phyloP scores from a whole-genome alignment of 1,140 invertebrate genomes.

The Anagrus nilaparvatae region DNA sequence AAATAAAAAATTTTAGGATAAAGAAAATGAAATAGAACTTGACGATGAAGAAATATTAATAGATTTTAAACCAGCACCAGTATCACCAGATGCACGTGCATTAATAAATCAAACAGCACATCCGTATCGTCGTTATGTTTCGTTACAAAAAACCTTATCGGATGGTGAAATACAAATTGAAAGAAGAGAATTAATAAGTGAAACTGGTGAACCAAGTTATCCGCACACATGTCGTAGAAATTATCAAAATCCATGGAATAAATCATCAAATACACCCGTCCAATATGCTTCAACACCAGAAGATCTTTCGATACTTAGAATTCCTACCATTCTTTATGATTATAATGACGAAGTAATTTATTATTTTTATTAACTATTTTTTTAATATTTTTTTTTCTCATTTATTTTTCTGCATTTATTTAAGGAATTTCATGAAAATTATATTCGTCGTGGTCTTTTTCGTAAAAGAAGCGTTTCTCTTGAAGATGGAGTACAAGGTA shows the following conservation, averaged over 20 bases:
- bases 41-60: slow-evolving; percentile 76
- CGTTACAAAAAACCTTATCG: slow-evolving; percentile 67
- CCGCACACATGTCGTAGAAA: slow-evolving; percentile 39
- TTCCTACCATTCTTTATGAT: slow-evolving; percentile 29
- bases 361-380: slow-evolving; percentile 1
- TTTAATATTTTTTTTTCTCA: neutral
- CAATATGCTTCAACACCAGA: slow-evolving; percentile 42
- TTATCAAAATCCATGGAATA: slow-evolving; percentile 37
- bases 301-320: slow-evolving; percentile 35
- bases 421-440: slow-evolving; percentile 68
- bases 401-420: slow-evolving; percentile 8
- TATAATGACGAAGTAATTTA: slow-evolving; percentile 34
- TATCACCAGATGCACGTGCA: slow-evolving; percentile 49
- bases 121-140: slow-evolving; percentile 35
- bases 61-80: slow-evolving; percentile 69
- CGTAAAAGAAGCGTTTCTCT: slow-evolving; percentile 59
- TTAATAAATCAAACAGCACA: slow-evolving; percentile 38
- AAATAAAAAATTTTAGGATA: slow-evolving; percentile 18
- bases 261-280: slow-evolving; percentile 30
- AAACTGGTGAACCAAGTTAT: slow-evolving; percentile 37
- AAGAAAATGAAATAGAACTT: slow-evolving; percentile 33
- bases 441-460: slow-evolving; percentile 61
- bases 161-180: slow-evolving; percentile 69
- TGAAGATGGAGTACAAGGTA: slow-evolving; percentile 44
- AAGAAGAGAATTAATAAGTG: slow-evolving; percentile 39